Evolutionary conservation across 2,797 vertebrate genomes (phyloP), one percentile per base, ranked within the genome.

Genomic region (Esox masquinongy): DNA sequence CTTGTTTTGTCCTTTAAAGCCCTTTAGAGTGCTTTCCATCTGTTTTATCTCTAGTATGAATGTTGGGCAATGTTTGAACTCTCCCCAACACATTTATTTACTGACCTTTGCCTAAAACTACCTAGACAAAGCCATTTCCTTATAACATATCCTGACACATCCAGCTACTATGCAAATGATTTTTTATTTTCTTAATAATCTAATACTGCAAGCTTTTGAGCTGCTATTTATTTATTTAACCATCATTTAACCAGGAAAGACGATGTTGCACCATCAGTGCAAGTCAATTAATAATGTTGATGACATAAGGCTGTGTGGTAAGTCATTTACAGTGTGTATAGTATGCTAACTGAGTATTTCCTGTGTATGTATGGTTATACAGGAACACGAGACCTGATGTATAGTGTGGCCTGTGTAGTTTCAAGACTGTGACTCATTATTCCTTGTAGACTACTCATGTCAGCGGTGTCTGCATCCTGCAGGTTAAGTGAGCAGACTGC

Each of bases 1-100:
- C 82, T 91, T 89, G 43, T 92, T 91, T 89, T 92, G 90, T 90
- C 89, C 89, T 92, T 92, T 85, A 83, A 86, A 84, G 22, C 24
- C 17, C 80, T 1, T 29, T 29, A 17, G 69, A 79, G 79, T 78
- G 82, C 75, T 76, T 78, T 39, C 61, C 75, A 84, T 70, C 73
- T 73, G 89, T 88, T 84, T 71, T 72, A 11, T 75, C 61, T 70
- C 64, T 3, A 4, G 61, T n/a, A 43, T 88, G 86, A 79, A 77
- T 73, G 77, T 77, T 15, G 76, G 79, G 85, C 81, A 17, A 73
- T 74, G 74, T 85, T 85, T 83, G 76, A 89, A 90, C 86, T 83
- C 76, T 71, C 77, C 80, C 72, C 24, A 49, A 75, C 43, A 79
- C 82, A 83, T 88, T 89, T 84, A 88, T 86, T 84, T 63, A 6